Conservation (phyloP, 2,888 invertebrate species). For the Hyles lineata region DNA sequence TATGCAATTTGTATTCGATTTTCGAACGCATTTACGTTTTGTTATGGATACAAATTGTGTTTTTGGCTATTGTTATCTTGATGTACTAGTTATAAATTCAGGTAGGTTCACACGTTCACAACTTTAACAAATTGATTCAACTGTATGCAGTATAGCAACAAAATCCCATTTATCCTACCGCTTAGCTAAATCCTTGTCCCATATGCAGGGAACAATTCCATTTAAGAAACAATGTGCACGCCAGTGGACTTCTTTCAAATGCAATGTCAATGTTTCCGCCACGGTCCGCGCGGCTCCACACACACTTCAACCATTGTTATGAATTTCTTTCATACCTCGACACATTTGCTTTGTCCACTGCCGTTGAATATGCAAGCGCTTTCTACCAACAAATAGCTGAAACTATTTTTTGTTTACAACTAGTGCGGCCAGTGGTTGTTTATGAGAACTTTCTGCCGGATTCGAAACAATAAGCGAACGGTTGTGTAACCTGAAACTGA, state of each 20-base stretch:
- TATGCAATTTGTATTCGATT: background rate
- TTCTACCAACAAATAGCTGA: conserved; percentile 60
- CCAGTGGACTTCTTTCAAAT: conserved; percentile 41
- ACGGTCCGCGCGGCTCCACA: conserved; percentile 39
- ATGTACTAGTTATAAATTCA: too few species aligned
- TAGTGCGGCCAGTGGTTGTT: conserved; percentile 35
- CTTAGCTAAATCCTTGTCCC: conserved; percentile 30
- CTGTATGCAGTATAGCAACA: background rate
- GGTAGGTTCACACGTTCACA: too few species aligned
- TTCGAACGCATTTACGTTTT: too few species aligned
- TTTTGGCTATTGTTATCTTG: too few species aligned
- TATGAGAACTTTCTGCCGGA: conserved; percentile 63
- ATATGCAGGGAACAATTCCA: conserved; percentile 34
- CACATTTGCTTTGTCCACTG: conserved; percentile 49
- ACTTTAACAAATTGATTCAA: too few species aligned
- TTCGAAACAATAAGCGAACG: conserved; percentile 54
- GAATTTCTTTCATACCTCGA: conserved; percentile 60
- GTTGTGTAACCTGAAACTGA: conserved; percentile 55
- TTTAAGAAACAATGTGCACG: conserved; percentile 24
- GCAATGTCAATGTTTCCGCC: conserved; percentile 50
- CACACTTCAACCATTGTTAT: conserved; percentile 54
- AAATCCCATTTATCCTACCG: conserved; percentile 7
- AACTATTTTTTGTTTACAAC: conserved; percentile 52
- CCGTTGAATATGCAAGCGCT: conserved; percentile 69
- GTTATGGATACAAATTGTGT: too few species aligned